Base-by-base conservation (phyloP, 2,113 vertebrate genomes). In the Nesogale talazaci region DNA sequence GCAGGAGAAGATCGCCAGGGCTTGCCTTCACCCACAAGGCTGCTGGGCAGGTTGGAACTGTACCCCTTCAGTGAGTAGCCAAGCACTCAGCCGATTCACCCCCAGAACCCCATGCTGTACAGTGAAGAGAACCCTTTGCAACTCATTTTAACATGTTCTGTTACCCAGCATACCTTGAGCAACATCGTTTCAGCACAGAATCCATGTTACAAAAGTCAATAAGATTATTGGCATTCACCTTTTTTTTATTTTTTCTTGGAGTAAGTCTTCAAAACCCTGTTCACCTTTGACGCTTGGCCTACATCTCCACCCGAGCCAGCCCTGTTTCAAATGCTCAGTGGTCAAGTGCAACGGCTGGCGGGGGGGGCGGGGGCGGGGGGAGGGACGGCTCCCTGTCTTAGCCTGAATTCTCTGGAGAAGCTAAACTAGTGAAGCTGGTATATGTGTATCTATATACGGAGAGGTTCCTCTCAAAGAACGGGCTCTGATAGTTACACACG, bases 101-200 rank as follows among this genome's bases (percentile, higher is more conserved):
- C 20, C 69, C 19, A 72, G 20, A 19, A 36, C n/a, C 20, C 57
- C 23, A n/a, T 4, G 1, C 34, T 6, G 42, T 6, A 10, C 6
- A 46, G 42, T 46, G 42, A 46, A 46, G 42, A 46, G 42, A 46
- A 46, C 42, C 42, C 42, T 5, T 46, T 10, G 42, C 42, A 46
- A 46, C 42, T 46, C 42, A 61, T 74, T 83, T 84, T 91, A 91
- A 52, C 83, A 25, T 72, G 57, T 69, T 59, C 83, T 70, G 70
- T 83, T 57, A 63, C 52, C 12, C 40, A 31, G 23, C 34, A n/a
- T 23, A 67, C 38, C 31, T 42, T 27, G 38, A 63, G 40, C 42
- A 67, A n/a, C 40, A 65, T 12, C 22, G 80, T 19, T 42, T 42
- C 6, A 90, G 56, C n/a, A 34, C 38, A n/a, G 0, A 40, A 61